Evolutionary conservation across 1,140 invertebrate species (phyloP), one percentile per base, ranked within the genome.

Genomic region (Bradysia coprophila): DNA sequence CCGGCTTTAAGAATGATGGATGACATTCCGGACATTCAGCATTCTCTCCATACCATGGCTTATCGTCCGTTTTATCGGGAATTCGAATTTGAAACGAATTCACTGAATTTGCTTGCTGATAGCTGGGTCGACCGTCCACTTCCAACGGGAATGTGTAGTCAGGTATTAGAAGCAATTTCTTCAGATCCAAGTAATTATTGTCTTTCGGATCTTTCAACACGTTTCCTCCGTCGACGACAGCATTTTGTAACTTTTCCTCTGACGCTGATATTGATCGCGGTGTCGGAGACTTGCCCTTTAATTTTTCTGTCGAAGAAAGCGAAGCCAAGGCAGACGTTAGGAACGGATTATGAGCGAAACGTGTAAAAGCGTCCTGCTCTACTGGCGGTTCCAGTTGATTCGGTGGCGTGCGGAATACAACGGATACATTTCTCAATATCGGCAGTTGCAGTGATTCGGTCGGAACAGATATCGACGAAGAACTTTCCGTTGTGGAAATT

Each of bases 21-120:
- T 72, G 70, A 49, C 70, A 72, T 45, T 72, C 66, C 1, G 70
- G 70, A 44, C 70, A 72, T 34, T 64, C 54, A 5, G 67, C 60
- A 51, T 72, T 72, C 51, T 72, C 70, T 4, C 69, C 69, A 45
- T 66, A 72, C 51, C 67, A 71, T 36, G 62, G 56, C 38, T 48
- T 41, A 41, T 47, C 10, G 43, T 40, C 13, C 41, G 45, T n/a
- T 39, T 40, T 21, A 21, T 66, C 60, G 0, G 66, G 61, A 20
- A 71, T 62, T 45, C 64, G 59, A 1, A 72, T 62, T 50, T 68
- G 67, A 51, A 72, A 72, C 0, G 69, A 71, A 4, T 70, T 71
- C 43, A 68, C 59, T 0, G 68, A 58, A 43, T 69, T 57, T 2
- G 65, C 62, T 21, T 60, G 57, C 1, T 65, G 62, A 42, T 72